Evolutionary conservation across 2,888 invertebrate species (phyloP).

Genomic region (Ferrisia virgata): DNA sequence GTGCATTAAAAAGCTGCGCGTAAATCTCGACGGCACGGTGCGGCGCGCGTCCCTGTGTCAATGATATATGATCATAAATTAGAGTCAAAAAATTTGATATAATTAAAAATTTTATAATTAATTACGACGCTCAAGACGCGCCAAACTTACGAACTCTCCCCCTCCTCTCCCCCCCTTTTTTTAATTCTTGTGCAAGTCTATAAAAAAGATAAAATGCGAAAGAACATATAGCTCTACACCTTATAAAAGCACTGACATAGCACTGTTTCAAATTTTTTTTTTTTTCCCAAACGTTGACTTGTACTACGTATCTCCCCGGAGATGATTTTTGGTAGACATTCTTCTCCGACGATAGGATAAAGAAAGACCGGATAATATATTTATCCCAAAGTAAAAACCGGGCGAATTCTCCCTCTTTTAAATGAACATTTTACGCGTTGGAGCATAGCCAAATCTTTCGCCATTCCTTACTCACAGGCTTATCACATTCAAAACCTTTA

Average conservation of each 20-base stretch:
- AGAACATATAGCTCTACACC: neutral
- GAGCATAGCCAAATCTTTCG: slow-evolving; percentile 9
- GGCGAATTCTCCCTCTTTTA: neutral
- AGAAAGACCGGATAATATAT: neutral
- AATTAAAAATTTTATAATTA: neutral
- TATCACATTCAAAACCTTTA: slow-evolving; percentile 11
- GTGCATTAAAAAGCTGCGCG: neutral
- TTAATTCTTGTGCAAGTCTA: neutral
- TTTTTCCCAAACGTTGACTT: neutral
- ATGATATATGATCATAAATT: neutral
- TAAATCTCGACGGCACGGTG: neutral
- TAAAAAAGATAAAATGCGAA: neutral
- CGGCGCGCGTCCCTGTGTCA: neutral
- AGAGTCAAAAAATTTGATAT: neutral
- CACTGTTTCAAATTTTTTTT: neutral
- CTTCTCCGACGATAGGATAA: neutral
- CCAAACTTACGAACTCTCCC: neutral
- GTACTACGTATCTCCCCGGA: neutral
- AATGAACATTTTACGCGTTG: slow-evolving; percentile 1
- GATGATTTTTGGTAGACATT: neutral
- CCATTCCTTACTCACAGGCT: neutral
- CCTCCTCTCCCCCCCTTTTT: neutral
- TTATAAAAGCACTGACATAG: neutral
- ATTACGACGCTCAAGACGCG: neutral
- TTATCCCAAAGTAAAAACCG: neutral